Evolutionary conservation across 2,888 invertebrate species (phyloP).

Genomic region (Orgyia antiqua): DNA sequence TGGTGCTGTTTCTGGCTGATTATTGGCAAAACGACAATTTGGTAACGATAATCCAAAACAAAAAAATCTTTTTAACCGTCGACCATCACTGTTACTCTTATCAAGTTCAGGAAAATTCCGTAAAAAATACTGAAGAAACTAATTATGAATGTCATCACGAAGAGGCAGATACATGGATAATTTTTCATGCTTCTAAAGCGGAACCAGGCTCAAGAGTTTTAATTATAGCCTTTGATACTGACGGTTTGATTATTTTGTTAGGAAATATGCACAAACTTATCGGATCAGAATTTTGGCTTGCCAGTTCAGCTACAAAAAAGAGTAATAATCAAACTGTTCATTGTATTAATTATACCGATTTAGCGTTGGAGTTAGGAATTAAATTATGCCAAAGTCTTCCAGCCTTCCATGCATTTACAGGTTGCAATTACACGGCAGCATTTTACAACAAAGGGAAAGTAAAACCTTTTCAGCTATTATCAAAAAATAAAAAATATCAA

Average conservation of each 20-base stretch:
- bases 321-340: conserved; percentile 3
- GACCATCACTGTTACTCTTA: conserved; percentile 6
- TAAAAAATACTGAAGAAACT: conserved; percentile 3
- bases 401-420: conserved; percentile 4
- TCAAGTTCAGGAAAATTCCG: conserved; percentile 2
- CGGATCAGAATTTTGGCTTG: conserved; percentile 10
- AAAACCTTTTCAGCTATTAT: conserved; percentile 5
- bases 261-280: conserved; percentile 25
- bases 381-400: conserved; percentile 7
- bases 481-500: conserved; percentile 1
- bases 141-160: conserved; percentile 2
- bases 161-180: conserved; percentile 1
- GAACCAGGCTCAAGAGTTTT: conserved; percentile 1
- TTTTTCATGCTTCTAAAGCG: conserved; percentile 1
- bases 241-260: background rate
- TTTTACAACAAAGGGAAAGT: conserved; percentile 5
- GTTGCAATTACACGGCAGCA: conserved; percentile 3
- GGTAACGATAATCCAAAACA: conserved; percentile 19
- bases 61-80: conserved; percentile 7
- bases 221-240: conserved; percentile 1
- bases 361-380: conserved; percentile 1
- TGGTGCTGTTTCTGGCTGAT: conserved; percentile 28
- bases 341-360: conserved; percentile 4
- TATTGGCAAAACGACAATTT: conserved; percentile 25
- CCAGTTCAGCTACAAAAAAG: conserved; percentile 10